A percentile compares a stretch with the other conserved stretches of the same genome.
Conservation (phyloP, 2,888 invertebrate genomes). For the Desoria tigrina region DNA sequence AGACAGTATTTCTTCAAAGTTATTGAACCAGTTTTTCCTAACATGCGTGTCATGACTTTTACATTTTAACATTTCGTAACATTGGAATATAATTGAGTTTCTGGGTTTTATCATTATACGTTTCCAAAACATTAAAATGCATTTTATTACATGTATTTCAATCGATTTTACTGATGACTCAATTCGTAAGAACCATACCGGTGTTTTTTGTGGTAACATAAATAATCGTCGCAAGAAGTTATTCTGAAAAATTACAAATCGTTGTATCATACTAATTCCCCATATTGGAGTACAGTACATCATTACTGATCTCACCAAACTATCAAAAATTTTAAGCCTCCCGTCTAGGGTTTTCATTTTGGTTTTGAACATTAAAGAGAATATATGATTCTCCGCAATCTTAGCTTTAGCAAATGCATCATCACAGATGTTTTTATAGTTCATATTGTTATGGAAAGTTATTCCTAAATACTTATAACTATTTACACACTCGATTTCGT, state of each 20-base stretch:
- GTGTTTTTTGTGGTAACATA: background rate
- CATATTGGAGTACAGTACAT: slow-evolving; percentile 8
- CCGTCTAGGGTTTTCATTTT: background rate
- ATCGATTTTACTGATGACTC: slow-evolving; percentile 4
- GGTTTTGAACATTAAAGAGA: background rate
- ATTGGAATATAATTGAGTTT: background rate
- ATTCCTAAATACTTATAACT: slow-evolving; percentile 22
- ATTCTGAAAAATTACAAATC: slow-evolving; percentile 1
- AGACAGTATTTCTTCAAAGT: background rate
- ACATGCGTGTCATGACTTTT: background rate
- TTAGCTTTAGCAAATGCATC: slow-evolving; percentile 10
- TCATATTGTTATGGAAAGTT: slow-evolving; percentile 6
- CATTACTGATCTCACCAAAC: slow-evolving; percentile 13
- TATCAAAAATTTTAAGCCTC: background rate
- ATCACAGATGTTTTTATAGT: background rate
- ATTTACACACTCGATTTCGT: too few relatives aligned
- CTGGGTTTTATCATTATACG: background rate
- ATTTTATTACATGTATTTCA: background rate
- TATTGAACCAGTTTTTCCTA: background rate
- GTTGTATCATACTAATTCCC: slow-evolving; percentile 7
- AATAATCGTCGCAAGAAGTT: slow-evolving; percentile 8
- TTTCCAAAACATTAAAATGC: background rate
- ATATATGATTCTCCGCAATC: slow-evolving; percentile 1
- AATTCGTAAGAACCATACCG: slow-evolving; percentile 10
- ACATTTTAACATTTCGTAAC: background rate